Percentiles rank a stretch among this genome's conserved stretches.
Evolutionary conservation across 2,888 invertebrate genomes (phyloP).

Genomic region (Noctua pronuba): DNA sequence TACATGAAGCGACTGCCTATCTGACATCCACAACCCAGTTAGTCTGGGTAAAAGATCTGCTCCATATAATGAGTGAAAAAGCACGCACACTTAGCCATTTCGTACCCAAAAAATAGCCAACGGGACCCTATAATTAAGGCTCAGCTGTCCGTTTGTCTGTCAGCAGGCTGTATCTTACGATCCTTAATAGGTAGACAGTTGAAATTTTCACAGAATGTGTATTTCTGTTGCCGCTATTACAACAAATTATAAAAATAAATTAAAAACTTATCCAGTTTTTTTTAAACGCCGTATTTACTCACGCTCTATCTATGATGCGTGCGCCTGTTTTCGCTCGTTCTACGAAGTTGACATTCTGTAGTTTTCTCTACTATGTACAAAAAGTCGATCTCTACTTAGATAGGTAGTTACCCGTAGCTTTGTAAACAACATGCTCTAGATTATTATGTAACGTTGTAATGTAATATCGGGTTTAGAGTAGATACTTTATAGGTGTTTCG

Average conservation of each 20-base stretch:
- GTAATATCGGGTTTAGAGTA: slow-evolving; percentile 34
- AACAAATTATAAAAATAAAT: no score
- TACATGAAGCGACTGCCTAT: no score
- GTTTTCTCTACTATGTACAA: neutral
- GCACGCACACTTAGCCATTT: neutral
- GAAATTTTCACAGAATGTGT: no score
- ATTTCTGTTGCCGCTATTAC: no score
- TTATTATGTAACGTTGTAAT: slow-evolving; percentile 51
- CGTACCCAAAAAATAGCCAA: no score
- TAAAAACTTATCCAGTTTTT: neutral
- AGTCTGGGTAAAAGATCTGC: no score
- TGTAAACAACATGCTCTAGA: slow-evolving; percentile 51
- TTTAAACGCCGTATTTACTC: neutral
- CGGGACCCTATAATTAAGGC: no score
- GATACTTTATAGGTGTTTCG: slow-evolving; percentile 19
- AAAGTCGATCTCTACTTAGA: slow-evolving; percentile 32
- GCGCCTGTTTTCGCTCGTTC: neutral
- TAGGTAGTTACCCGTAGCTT: slow-evolving; percentile 30
- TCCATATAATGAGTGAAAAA: neutral
- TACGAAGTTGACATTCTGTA: neutral
- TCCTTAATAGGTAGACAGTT: no score
- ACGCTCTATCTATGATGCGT: neutral
- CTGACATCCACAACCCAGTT: no score
- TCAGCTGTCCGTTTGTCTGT: no score
- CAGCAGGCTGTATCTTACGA: no score